Percentiles rank a stretch among this genome's conserved stretches.
Conservation (phyloP, 1,140 invertebrate species). For the Vanessa tameamea region DNA sequence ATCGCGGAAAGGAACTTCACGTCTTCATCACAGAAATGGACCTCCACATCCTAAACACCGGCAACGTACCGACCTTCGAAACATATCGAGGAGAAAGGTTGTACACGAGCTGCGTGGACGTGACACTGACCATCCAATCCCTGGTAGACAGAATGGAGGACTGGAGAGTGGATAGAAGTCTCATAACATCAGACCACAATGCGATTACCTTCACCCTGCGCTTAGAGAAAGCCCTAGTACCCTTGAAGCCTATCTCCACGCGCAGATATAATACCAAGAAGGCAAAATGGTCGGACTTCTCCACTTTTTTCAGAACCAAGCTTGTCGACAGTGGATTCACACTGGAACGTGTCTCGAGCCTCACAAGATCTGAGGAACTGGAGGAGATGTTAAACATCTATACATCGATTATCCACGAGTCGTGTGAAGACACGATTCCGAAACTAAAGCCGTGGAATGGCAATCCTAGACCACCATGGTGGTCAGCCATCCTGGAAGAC, state of each 20-base stretch:
- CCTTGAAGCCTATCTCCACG: neutral
- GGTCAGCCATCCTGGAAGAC: too few species aligned
- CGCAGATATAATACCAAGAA: neutral
- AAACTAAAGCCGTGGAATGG: neutral
- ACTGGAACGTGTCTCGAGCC: neutral
- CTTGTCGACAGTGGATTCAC: too few species aligned
- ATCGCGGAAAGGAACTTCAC: conserved; percentile 27
- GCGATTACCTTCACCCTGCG: too few species aligned
- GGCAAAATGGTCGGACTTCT: too few species aligned
- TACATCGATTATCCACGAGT: conserved; percentile 17
- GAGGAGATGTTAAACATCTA: conserved; percentile 21
- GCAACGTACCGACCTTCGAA: conserved; percentile 45
- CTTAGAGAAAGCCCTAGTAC: neutral
- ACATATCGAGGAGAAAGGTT: neutral
- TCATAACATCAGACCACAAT: conserved; percentile 1
- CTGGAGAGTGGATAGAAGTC: conserved; percentile 13
- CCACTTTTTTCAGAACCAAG: too few species aligned
- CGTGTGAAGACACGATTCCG: conserved; percentile 37
- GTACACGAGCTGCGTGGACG: neutral
- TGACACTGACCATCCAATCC: neutral
- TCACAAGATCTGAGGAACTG: conserved; percentile 18
- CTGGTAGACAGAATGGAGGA: conserved; percentile 30
- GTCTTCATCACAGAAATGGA: conserved; percentile 33
- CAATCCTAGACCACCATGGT: too few species aligned
- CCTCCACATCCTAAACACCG: conserved; percentile 36